Conservation (phyloP, 2,113 vertebrate species). For the Epinephelus fuscoguttatus region DNA sequence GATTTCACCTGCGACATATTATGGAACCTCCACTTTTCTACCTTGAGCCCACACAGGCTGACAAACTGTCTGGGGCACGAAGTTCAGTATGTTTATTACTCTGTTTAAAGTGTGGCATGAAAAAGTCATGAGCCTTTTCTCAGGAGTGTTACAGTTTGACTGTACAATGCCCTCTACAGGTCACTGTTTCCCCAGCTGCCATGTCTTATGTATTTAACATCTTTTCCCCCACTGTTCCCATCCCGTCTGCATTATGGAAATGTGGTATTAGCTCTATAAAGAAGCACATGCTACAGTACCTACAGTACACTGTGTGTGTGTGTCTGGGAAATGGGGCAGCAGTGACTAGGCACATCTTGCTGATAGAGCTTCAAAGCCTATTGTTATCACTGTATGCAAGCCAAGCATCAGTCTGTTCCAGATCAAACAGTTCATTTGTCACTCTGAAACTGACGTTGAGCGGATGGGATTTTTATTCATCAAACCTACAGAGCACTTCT, state of each 20-base stretch:
- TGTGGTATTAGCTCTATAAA: constrained; percentile 6
- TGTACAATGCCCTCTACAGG: constrained; percentile 26
- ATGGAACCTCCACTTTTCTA: background rate
- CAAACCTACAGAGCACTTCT: constrained; percentile 53
- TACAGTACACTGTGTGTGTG: constrained; percentile 1
- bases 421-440: constrained; percentile 70
- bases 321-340: constrained; percentile 38
- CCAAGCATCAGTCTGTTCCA: constrained; percentile 48
- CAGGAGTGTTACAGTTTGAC: background rate
- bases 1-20: background rate
- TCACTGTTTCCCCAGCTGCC: constrained; percentile 48
- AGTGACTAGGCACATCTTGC: constrained; percentile 54
- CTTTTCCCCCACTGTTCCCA: background rate
- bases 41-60: background rate
- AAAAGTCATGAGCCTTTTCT: constrained; percentile 56
- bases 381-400: constrained; percentile 58
- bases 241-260: constrained; percentile 33
- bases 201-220: constrained; percentile 54
- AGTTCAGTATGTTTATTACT: constrained; percentile 30
- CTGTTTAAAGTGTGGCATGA: constrained; percentile 48
- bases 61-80: background rate
- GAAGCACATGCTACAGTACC: constrained; percentile 13
- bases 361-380: constrained; percentile 61
- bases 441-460: constrained; percentile 42
- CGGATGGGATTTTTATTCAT: constrained; percentile 58